These are phyloP conservation scores for Coregonus clupeaformis DNA, from an alignment of 2,113 vertebrate species.

Conservation along the genomic window DNA sequence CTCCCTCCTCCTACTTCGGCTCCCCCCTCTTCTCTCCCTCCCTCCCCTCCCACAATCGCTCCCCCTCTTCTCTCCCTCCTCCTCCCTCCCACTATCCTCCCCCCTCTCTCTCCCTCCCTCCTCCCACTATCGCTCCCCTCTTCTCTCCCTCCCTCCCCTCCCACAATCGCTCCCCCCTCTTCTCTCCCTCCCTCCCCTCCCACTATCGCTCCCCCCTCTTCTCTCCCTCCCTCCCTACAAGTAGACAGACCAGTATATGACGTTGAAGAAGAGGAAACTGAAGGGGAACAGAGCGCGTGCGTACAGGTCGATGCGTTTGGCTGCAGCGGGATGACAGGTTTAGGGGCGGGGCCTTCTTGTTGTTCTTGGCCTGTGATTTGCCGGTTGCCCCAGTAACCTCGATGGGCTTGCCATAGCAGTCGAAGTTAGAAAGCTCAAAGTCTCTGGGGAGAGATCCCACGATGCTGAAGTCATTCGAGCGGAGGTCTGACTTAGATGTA, in stretches of 20 bases:
- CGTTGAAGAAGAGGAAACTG: conserved; percentile 95
- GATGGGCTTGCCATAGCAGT: conserved; percentile 98
- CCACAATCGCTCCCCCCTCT: no score
- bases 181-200: neutral
- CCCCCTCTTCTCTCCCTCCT: neutral
- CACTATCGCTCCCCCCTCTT: no score
- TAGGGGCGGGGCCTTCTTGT: conserved; percentile 92
- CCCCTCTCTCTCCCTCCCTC: neutral
- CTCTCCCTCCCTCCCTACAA: conserved; percentile 67
- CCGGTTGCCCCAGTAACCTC: conserved; percentile 83
- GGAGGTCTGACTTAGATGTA: conserved; percentile 95
- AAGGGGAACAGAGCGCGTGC: conserved; percentile 94
- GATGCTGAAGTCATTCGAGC: conserved; percentile 97
- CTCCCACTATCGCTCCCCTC: neutral
- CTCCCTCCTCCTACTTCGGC: neutral
- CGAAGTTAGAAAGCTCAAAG: conserved; percentile 99
- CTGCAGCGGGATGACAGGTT: conserved; percentile 94
- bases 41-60: no score
- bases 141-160: neutral
- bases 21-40: neutral
- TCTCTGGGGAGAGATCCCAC: conserved; percentile 96
- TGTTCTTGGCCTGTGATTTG: conserved; percentile 89
- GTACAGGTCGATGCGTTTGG: conserved; percentile 94
- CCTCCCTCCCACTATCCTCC: neutral
- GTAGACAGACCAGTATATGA: conserved; percentile 98